Evolutionary conservation across 1,140 invertebrate genomes (phyloP), one percentile per base, ranked within the genome.

Genomic region (Leptestheria dahalacensis): DNA sequence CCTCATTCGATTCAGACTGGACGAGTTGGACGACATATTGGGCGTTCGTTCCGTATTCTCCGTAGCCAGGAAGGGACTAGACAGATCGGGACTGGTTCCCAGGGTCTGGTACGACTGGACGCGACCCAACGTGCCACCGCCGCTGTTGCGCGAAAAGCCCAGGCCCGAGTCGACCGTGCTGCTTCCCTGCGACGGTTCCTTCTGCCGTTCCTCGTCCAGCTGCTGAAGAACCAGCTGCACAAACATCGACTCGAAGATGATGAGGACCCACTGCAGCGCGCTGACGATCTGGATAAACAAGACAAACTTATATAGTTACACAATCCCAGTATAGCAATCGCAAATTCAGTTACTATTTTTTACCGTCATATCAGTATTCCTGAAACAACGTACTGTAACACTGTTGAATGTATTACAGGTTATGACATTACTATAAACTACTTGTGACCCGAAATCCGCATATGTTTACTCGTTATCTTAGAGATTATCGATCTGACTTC

Each of bases 171-270:
- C n/a, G n/a, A n/a, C 33, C 6, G 33, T 41, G 6, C 6, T 41
- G 33, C 33, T 41, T 15, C 6, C 15, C 33, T 41, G 33, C 6
- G 15, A 15, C 62, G 41, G 4, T 25, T 55, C 53, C 21, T 29
- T 55, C 25, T 33, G 21, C 20, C 66, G 66, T 64, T 79, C 79
- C 62, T 82, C 79, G 67, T 91, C 85, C 49, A 86, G 79, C 47
- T 85, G 65, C 60, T 77, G 76, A 51, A 82, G 85, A 0, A 90
- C 82, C 9, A 78, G 70, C 15, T 69, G 69, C 52, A 75, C 79
- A 73, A 96, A 96, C 57, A 87, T 84, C 61, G 86, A 85, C 73
- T 95, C 91, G 74, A 94, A 96, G 53, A 88, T 81, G 50, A 90
- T 68, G 15, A 97, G 83, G 72, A 94, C 81, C 82, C 89, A 94